Evolutionary conservation across 2,888 invertebrate genomes (phyloP).

Genomic region (Cyclophora albipunctata): DNA sequence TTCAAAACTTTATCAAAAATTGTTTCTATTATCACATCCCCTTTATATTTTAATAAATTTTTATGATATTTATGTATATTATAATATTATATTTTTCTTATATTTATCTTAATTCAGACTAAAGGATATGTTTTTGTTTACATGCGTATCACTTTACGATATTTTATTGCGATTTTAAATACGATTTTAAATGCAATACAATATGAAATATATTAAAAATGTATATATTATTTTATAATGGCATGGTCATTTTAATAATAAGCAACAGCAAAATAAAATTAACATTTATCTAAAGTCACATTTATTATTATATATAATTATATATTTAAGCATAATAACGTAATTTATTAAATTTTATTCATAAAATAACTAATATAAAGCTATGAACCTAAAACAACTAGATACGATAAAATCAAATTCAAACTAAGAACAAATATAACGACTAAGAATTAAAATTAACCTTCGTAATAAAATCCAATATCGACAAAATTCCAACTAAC

Average conservation of each 20-base stretch:
- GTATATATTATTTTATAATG: not conserved
- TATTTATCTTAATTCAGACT: constrained; percentile 51
- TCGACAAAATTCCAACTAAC: constrained; percentile 50
- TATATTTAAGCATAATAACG: not conserved
- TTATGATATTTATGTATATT: constrained; percentile 3
- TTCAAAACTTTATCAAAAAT: not conserved
- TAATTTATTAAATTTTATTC: not conserved
- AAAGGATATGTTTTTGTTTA: constrained; percentile 70
- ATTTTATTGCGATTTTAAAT: constrained; percentile 3
- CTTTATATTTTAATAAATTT: constrained; percentile 18
- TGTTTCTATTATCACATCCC: no score
- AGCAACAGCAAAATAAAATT: constrained; percentile 13
- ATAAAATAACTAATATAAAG: constrained; percentile 3
- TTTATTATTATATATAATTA: constrained; percentile 49
- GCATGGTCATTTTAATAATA: not conserved
- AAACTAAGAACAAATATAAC: constrained; percentile 8
- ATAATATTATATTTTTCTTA: constrained; percentile 31
- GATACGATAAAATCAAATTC: constrained; percentile 1
- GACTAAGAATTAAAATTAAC: constrained; percentile 24
- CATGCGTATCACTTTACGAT: constrained; percentile 52
- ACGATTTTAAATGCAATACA: not conserved
- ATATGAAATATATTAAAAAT: not conserved
- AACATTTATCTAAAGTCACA: constrained; percentile 57
- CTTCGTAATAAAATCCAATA: constrained; percentile 29
- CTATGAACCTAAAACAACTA: constrained; percentile 2